Evolutionary conservation across 2,888 invertebrate genomes (phyloP).

Genomic region (Agriopis marginaria): DNA sequence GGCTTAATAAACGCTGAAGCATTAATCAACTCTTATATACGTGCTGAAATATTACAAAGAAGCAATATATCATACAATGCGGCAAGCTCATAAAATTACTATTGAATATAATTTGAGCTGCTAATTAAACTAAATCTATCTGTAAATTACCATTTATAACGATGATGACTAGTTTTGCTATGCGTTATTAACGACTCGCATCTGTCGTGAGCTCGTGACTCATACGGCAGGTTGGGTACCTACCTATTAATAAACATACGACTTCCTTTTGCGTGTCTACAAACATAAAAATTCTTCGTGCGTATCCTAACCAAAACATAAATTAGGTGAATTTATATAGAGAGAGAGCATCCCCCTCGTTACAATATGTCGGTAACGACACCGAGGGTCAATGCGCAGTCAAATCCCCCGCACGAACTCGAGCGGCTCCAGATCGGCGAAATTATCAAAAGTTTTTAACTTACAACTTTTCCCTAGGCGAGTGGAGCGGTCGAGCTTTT

Average conservation of each 20-base stretch:
- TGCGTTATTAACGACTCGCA: slow-evolving; percentile 69
- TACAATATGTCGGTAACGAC: slow-evolving; percentile 83
- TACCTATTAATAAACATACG: slow-evolving; percentile 78
- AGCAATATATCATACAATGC: slow-evolving; percentile 25
- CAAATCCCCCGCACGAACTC: slow-evolving; percentile 74
- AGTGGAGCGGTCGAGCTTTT: slow-evolving; percentile 68
- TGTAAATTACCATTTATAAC: slow-evolving; percentile 52
- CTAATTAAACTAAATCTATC: slow-evolving; percentile 52
- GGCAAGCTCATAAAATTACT: slow-evolving; percentile 39
- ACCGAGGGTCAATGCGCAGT: slow-evolving; percentile 79
- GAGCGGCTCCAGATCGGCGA: slow-evolving; percentile 71
- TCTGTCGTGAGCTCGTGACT: slow-evolving; percentile 70
- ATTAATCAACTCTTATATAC: slow-evolving; percentile 45
- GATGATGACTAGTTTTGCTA: slow-evolving; percentile 66
- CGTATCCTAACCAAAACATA: slow-evolving; percentile 84
- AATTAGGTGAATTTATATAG: slow-evolving; percentile 84
- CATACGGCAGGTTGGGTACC: slow-evolving; percentile 62
- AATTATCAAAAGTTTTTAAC: slow-evolving; percentile 85
- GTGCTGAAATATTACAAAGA: slow-evolving; percentile 42
- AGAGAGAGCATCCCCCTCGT: slow-evolving; percentile 82
- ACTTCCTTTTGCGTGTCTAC: slow-evolving; percentile 83
- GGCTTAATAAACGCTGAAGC: slow-evolving; percentile 42
- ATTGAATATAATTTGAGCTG: slow-evolving; percentile 35
- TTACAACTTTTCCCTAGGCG: slow-evolving; percentile 81
- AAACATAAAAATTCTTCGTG: slow-evolving; percentile 83